A percentile compares a stretch with the other conserved stretches of the same genome.
Evolutionary conservation across 2,888 invertebrate genomes (phyloP).

Genomic region (Microchrysa polita): DNA sequence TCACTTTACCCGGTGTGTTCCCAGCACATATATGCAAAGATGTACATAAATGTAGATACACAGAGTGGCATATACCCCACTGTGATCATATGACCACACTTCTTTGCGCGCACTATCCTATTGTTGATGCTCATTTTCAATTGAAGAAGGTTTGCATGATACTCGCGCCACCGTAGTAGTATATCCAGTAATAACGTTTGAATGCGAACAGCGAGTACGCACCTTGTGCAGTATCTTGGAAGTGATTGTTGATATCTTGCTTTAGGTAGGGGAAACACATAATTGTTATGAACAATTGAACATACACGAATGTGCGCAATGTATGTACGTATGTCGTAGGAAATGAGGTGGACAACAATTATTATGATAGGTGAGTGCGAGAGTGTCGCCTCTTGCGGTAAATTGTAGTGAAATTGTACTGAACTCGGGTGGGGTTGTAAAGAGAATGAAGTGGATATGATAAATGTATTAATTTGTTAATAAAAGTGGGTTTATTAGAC

Average conservation of each 20-base stretch:
- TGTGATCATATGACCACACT: neutral
- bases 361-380: neutral
- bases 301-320: neutral
- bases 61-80: too few relatives aligned
- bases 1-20: neutral
- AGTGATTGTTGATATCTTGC: constrained; percentile 4
- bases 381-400: neutral
- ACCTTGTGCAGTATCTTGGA: neutral
- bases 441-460: too few relatives aligned
- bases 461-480: too few relatives aligned
- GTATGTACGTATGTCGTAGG: neutral
- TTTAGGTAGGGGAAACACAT: constrained; percentile 19
- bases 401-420: constrained; percentile 3
- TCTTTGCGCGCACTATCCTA: constrained; percentile 30
- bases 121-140: constrained; percentile 39
- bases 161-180: too few relatives aligned
- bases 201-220: too few relatives aligned
- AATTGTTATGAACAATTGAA: constrained; percentile 4
- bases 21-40: constrained; percentile 1
- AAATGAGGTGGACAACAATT: neutral
- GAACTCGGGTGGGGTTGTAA: neutral
- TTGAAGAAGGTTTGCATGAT: constrained; percentile 30
- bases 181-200: neutral
- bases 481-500: too few relatives aligned
- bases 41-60: neutral